These are phyloP conservation scores for Pollachius pollachius DNA, from an alignment of 2,113 vertebrate species.

Conservation along the genomic window DNA sequence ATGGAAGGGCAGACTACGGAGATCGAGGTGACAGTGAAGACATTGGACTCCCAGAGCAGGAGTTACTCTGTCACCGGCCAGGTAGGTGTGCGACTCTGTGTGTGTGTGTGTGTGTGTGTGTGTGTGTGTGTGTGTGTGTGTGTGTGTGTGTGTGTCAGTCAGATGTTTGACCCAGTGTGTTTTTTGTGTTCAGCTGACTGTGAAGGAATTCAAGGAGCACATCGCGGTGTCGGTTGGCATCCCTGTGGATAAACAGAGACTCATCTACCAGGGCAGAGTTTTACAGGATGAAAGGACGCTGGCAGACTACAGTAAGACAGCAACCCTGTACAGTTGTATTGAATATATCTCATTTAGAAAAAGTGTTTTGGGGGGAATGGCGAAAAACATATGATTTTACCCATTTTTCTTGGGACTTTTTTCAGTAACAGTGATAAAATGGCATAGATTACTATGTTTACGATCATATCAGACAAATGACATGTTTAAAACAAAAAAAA, in stretches of 20 bases:
- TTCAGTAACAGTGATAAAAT: too few relatives aligned
- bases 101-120: too few relatives aligned
- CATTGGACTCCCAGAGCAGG: constrained; percentile 88
- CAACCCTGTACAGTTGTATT: neutral
- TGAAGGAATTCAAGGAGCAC: constrained; percentile 90
- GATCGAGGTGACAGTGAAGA: constrained; percentile 89
- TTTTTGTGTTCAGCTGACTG: constrained; percentile 75
- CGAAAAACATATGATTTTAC: too few relatives aligned
- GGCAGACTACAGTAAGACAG: constrained; percentile 84
- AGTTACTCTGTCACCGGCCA: constrained; percentile 84
- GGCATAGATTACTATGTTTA: too few relatives aligned
- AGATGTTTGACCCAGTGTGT: too few relatives aligned
- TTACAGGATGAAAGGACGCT: constrained; percentile 90
- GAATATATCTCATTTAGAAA: too few relatives aligned
- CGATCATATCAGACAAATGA: too few relatives aligned
- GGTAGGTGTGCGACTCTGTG: constrained; percentile 65
- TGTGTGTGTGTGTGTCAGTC: too few relatives aligned
- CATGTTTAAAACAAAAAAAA: too few relatives aligned
- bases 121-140: too few relatives aligned
- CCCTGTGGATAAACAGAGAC: constrained; percentile 86
- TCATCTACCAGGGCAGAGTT: constrained; percentile 91
- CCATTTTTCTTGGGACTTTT: too few relatives aligned
- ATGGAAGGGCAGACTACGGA: constrained; percentile 79
- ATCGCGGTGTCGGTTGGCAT: constrained; percentile 86
- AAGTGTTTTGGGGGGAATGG: too few relatives aligned